Evolutionary conservation across 2,797 vertebrate genomes (phyloP), one percentile per base, ranked within the genome.

Genomic region (Hemibagrus guttatus): DNA sequence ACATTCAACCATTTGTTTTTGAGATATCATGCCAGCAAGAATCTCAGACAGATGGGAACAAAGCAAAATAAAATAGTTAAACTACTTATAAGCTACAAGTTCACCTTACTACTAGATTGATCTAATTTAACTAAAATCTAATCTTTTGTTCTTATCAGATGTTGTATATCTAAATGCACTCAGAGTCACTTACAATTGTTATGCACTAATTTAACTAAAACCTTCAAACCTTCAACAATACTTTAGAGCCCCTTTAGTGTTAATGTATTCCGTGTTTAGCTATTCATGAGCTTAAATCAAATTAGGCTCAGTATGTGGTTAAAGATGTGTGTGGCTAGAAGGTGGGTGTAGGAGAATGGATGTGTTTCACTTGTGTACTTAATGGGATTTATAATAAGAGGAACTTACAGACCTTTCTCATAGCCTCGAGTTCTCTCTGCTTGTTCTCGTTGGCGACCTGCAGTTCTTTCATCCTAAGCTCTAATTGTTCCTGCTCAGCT

Each of bases 361-460:
- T 54, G 76, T 80, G 35, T 49, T 81, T 81, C 13, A 39, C 17
- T 19, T 82, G n/a, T 26, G 23, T 12, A 68, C 17, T 23, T 35
- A 68, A 68, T 31, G 35, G 19, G 63, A 54, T 83, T 54, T 83
- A 68, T 54, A 14, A 28, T n/a, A 56, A 31, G 42, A 71, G 49
- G 31, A 54, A 7, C 31, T 56, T 63, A 17, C 90, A 87, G 90
- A 99, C 98, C 98, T 96, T 97, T 88, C 96, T 93, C 95, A 99
- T 96, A 0, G 94, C 93, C 93, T 99, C 98, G 93, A 99, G 95
- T 12, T 99, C 97, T 16, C 91, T 93, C 90, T 99, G 98, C 84
- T 98, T 99, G 91, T 94, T 96, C 91, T 99, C 98, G 0, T 98
- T 99, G 85, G 98, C 97, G 0, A 89, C 91, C 91, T 98, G 97